Evolutionary conservation across 2,888 invertebrate species (phyloP).

Genomic region (Aquatica leii): DNA sequence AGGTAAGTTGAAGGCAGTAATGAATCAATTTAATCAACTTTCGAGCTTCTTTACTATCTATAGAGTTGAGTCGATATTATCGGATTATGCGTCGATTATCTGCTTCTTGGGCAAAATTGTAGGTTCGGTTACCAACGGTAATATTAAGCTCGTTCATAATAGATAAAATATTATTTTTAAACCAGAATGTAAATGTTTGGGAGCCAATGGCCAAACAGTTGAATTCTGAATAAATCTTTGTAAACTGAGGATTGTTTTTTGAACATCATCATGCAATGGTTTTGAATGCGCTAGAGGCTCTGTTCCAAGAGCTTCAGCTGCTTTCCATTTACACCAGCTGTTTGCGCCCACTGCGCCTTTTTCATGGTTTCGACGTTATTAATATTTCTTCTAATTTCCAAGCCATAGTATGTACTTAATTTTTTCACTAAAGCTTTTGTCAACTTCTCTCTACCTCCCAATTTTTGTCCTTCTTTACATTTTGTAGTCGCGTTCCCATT

Average conservation of each 20-base stretch:
- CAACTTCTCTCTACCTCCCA: neutral
- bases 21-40: no score
- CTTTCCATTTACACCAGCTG: conserved; percentile 1
- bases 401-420: neutral
- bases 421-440: neutral
- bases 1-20: no score
- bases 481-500: neutral
- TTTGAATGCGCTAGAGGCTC: no score
- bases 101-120: no score
- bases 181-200: neutral
- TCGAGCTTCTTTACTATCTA: no score
- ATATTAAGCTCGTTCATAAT: no score
- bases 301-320: no score
- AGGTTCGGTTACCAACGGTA: no score
- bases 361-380: neutral
- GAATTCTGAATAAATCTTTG: neutral
- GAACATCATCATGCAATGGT: neutral
- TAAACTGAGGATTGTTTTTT: neutral
- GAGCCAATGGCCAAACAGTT: neutral
- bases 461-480: neutral
- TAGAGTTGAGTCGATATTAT: no score
- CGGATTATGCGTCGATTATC: no score
- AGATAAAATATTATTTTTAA: neutral
- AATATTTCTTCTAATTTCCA: conserved; percentile 3
- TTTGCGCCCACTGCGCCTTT: neutral